phyloP scores from a whole-genome alignment of 2,888 invertebrate genomes.

The Tetramorium bicarinatum region DNA sequence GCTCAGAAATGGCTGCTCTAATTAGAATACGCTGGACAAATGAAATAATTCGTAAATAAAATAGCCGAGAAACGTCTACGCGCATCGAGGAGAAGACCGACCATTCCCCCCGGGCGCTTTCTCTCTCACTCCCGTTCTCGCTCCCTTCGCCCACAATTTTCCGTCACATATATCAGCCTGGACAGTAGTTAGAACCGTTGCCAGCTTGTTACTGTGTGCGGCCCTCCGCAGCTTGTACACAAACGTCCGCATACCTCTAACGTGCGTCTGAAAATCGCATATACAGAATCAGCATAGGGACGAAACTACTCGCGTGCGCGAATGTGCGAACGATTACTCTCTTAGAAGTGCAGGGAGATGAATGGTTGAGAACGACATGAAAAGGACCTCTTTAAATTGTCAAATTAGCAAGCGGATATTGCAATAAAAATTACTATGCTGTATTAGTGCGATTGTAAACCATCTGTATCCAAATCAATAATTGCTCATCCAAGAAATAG shows the following conservation, averaged over 20 bases:
- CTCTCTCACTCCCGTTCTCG: constrained; percentile 61
- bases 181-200: constrained; percentile 86
- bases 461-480: neutral
- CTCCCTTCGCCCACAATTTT: constrained; percentile 84
- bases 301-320: constrained; percentile 57
- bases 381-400: neutral
- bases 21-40: constrained; percentile 82
- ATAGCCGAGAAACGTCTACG: constrained; percentile 50
- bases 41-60: constrained; percentile 82
- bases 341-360: neutral
- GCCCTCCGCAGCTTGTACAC: constrained; percentile 68
- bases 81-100: constrained; percentile 34
- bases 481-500: neutral
- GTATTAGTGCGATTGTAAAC: neutral
- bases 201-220: constrained; percentile 85
- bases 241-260: constrained; percentile 50
- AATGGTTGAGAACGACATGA: neutral
- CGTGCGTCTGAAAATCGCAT: constrained; percentile 72
- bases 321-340: constrained; percentile 45
- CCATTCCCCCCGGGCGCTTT: constrained; percentile 31
- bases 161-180: constrained; percentile 86
- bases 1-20: constrained; percentile 82
- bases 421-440: neutral
- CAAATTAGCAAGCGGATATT: neutral
- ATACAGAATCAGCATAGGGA: constrained; percentile 42